These are phyloP conservation scores for Neoitamus cyanurus DNA, from an alignment of 2,888 invertebrate genomes.

Conservation along the genomic window DNA sequence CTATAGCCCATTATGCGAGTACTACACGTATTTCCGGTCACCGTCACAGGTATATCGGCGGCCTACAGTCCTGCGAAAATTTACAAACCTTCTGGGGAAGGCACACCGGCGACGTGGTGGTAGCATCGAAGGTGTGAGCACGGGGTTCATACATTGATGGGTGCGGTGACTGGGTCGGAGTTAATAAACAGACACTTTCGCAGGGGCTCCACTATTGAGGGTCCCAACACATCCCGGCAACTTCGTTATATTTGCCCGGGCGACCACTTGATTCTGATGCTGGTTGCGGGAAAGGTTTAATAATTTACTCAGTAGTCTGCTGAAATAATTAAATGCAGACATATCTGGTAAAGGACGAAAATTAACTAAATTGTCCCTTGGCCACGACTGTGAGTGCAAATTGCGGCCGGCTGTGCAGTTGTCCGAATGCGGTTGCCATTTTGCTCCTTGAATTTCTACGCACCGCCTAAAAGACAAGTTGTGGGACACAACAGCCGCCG, in stretches of 20 bases:
- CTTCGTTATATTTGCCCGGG: neutral
- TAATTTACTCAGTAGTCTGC: slow-evolving; percentile 29
- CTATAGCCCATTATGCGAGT: neutral
- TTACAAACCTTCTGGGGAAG: neutral
- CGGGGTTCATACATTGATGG: neutral
- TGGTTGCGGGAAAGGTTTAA: neutral
- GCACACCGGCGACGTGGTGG: neutral
- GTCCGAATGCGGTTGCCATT: neutral
- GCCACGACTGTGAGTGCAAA: neutral
- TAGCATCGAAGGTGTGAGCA: neutral
- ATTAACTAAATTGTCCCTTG: slow-evolving; percentile 2
- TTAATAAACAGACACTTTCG: neutral
- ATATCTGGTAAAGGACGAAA: neutral
- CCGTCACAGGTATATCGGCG: neutral
- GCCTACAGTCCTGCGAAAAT: neutral
- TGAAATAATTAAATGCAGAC: slow-evolving; percentile 26
- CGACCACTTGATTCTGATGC: slow-evolving; percentile 20
- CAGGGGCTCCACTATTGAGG: neutral
- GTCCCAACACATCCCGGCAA: neutral
- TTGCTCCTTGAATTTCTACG: neutral
- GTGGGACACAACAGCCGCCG: too few relatives aligned
- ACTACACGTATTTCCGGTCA: neutral
- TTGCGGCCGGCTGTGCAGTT: neutral
- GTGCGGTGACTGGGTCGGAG: neutral
- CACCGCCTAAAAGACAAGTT: neutral